Evolutionary conservation across 2,888 invertebrate genomes (phyloP).

Genomic region (Lasioglossum leucozonium): DNA sequence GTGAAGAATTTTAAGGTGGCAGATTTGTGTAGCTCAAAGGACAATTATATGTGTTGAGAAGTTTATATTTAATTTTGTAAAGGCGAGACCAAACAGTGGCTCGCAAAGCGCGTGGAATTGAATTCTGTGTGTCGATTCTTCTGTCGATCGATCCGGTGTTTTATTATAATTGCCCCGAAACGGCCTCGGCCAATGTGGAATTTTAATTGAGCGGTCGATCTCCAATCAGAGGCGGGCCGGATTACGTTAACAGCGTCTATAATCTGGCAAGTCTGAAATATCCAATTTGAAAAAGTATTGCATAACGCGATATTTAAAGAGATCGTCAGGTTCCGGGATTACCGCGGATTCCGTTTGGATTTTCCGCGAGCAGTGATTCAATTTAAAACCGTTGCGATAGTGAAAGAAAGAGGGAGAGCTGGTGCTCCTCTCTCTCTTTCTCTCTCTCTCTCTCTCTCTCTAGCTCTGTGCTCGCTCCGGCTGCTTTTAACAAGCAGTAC

Average conservation of each 20-base stretch:
- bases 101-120: background rate
- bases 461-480: constrained; percentile 20
- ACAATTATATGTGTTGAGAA: background rate
- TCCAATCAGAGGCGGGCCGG: background rate
- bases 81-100: background rate
- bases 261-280: constrained; percentile 10
- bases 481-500: constrained; percentile 58
- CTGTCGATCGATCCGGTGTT: constrained; percentile 5
- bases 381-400: constrained; percentile 43
- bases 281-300: constrained; percentile 21
- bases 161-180: constrained; percentile 17
- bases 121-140: constrained; percentile 6
- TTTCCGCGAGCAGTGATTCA: constrained; percentile 47
- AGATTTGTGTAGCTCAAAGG: background rate
- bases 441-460: too few species aligned
- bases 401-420: background rate
- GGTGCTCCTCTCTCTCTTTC: background rate
- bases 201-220: constrained; percentile 15
- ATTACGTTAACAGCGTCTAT: constrained; percentile 18
- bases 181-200: background rate
- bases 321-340: constrained; percentile 29
- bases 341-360: constrained; percentile 40
- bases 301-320: constrained; percentile 27
- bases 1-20: too few species aligned
- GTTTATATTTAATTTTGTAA: background rate